Evolutionary conservation across 1,140 invertebrate species (phyloP), one percentile per base, ranked within the genome.

Genomic region (Drosophila nigrodunni): DNA sequence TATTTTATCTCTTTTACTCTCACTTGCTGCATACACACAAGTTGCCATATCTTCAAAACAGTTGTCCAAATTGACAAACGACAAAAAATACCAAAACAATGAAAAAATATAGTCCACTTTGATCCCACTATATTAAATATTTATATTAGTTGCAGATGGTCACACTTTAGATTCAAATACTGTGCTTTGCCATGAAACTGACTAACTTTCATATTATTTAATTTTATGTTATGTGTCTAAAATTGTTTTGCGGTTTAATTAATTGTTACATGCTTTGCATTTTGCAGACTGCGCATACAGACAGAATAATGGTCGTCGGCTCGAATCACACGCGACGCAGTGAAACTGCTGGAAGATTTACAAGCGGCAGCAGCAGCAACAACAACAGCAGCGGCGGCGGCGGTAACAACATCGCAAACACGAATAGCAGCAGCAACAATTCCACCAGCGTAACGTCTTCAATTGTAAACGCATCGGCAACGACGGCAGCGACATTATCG

Each of bases 251-350:
- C 35, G 8, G n/a, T 47, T 58, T 34, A 13, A 21, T 8, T 8
- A 39, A 39, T 21, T 2, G 55, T n/a, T 35, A n/a, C 11, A 10
- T 4, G 41, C 41, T 43, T 43, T 13, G 4, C 11, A 11, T 34
- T 59, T 47, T 82, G 5, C 76, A 92, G 91, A 90, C 70, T 89
- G 72, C 77, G 80, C 13, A 66, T 11, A 50, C 30, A 70, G 75
- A 67, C 81, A 90, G 83, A 91, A 92, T 92, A 91, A 92, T 92
- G 91, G 91, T 92, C 80, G 91, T 92, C 77, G 91, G 90, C 55
- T 92, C 91, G 59, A 92, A 87, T 88, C 85, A 92, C 57, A 85
- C 86, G 61, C 91, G 91, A 52, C 91, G 91, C 65, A 69, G 88
- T 79, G 87, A 90, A 68, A 92, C 83, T 81, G 82, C 77, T 74